phyloP scores from a whole-genome alignment of 35 echinoderm and acorn worm species.

The Hemicentrotus pulcherrimus region DNA sequence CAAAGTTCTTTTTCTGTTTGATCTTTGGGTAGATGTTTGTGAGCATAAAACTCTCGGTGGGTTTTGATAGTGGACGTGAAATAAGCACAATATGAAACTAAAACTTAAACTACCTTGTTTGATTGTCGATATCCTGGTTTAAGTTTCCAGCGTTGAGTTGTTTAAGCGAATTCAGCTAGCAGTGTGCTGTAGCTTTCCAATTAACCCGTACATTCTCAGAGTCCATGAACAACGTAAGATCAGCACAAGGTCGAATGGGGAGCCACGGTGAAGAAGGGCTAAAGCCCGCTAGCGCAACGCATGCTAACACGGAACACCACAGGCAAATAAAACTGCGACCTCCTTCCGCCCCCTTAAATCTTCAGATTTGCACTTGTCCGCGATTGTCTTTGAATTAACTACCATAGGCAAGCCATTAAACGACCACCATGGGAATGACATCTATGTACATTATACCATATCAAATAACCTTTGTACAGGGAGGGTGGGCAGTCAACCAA shows the following conservation, averaged over 20 bases:
- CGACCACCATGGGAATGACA: conserved; percentile 37
- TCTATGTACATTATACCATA: conserved; percentile 53
- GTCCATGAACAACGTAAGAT: neutral
- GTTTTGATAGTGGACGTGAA: neutral
- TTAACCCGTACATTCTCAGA: neutral
- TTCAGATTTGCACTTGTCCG: conserved; percentile 49
- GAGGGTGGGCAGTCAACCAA: neutral
- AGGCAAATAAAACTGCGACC: neutral
- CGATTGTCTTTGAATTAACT: neutral
- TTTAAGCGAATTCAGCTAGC: neutral
- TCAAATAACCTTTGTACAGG: conserved; percentile 50
- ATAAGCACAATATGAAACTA: conserved; percentile 14
- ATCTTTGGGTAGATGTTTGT: neutral
- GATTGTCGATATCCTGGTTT: neutral
- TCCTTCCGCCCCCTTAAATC: neutral
- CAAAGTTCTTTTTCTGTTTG: neutral
- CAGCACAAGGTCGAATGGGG: neutral
- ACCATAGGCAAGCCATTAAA: neutral
- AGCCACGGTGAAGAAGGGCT: neutral
- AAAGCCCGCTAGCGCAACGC: neutral
- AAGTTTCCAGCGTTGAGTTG: neutral
- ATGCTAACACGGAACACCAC: neutral
- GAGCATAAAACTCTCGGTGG: conserved; percentile 6
- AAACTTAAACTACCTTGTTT: conserved; percentile 10
- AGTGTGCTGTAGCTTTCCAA: neutral